Evolutionary conservation across 1,140 invertebrate species (phyloP), one percentile per base, ranked within the genome.

Genomic region (Drosophila bifasciata): DNA sequence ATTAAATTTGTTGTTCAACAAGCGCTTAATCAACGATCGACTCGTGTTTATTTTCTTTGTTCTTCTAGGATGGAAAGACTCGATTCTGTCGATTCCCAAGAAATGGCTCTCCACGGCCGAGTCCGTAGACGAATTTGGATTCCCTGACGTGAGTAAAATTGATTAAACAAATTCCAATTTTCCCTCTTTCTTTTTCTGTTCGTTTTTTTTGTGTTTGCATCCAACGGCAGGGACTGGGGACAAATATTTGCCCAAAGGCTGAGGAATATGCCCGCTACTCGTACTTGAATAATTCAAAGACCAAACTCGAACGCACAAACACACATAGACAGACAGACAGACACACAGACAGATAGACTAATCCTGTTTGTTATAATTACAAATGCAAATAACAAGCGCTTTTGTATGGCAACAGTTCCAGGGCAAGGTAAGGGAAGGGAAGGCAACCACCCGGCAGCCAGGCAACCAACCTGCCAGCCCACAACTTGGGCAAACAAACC

Each of bases 81-180:
- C 94, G 13, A 90, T 95, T 72, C 89, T 95, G 51, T 93, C 94
- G 8, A 91, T 95, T 78, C 94, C 94, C 48, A 95, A 94, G 90
- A 94, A 94, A 90, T 94, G 94, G 93, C 92, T 95, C 67, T 94
- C 94, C 78, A 93, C 93, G 46, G 92, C 93, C 79, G 92, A 92
- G 69, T 93, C 92, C 50, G 84, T 92, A 43, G 93, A 93, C 91
- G 91, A 92, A 74, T 91, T 83, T 64, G 91, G 91, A 89, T 92
- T 92, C 80, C 89, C 91, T 90, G 80, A 90, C 70, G 91, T 92
- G 76, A 92, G 91, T 91, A 45, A 89, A 88, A 85, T 85, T 76
- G 80, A 85, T 86, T 85, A 68, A 81, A 81, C 53, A 76, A 81
- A 62, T 74, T 73, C 78, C 36, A 46, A 77, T 77, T 76, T 72